A percentile compares a stretch with the other conserved stretches of the same genome.
phyloP scores from a whole-genome alignment of 2,888 invertebrate genomes.

The Sinotaia quadrata region DNA sequence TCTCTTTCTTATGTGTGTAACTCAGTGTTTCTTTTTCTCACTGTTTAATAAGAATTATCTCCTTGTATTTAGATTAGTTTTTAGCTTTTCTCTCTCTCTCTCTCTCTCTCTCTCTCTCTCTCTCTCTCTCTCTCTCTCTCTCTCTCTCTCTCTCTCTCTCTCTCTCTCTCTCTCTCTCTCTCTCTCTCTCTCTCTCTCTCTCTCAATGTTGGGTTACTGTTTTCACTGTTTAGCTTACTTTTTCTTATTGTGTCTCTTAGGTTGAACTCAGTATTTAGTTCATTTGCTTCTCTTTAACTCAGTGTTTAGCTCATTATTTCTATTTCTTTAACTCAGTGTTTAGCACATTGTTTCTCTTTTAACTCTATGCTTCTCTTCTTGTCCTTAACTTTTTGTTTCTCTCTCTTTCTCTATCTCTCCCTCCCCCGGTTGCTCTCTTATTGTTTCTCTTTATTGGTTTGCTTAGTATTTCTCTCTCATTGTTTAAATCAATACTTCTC shows the following conservation, averaged over 20 bases:
- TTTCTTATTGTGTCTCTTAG: too few relatives aligned
- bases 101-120: background rate
- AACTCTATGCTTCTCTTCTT: background rate
- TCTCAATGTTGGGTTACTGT: background rate
- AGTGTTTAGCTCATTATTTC: background rate
- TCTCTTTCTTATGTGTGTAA: too few relatives aligned
- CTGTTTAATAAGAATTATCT: too few relatives aligned
- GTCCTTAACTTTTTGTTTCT: background rate
- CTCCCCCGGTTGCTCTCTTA: background rate
- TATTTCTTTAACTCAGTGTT: background rate
- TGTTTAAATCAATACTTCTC: too few relatives aligned
- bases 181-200: constrained; percentile 5
- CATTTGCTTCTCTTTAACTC: background rate
- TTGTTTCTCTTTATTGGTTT: too few relatives aligned
- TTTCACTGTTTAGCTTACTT: background rate
- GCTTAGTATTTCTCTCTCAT: constrained; percentile 5
- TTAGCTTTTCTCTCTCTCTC: background rate
- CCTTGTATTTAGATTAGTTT: too few relatives aligned
- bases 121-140: constrained; percentile 2
- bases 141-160: background rate
- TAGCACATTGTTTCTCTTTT: constrained; percentile 8
- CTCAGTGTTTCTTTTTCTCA: too few relatives aligned
- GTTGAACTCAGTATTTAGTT: too few relatives aligned
- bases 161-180: background rate
- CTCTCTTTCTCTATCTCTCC: background rate